Evolutionary conservation across 2,113 vertebrate genomes (phyloP).

Genomic region (Rhinolophus ferrumequinum): DNA sequence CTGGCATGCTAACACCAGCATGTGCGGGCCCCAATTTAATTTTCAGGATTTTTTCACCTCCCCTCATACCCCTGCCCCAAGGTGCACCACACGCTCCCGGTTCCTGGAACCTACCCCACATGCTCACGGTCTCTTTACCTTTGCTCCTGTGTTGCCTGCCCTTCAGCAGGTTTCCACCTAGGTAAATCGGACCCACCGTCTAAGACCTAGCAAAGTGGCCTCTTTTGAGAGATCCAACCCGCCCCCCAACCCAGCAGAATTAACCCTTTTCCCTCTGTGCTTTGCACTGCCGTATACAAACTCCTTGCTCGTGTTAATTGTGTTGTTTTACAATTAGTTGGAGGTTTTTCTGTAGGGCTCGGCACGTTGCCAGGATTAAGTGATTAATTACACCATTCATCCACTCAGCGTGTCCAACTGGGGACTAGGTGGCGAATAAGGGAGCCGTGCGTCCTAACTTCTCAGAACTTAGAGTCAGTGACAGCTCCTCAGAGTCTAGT

Average conservation of each 20-base stretch:
- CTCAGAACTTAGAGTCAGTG: neutral
- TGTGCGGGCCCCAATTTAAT: neutral
- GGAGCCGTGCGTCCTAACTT: neutral
- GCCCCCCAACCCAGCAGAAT: neutral
- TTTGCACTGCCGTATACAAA: neutral
- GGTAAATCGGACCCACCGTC: conserved; percentile 47
- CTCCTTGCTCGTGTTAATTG: neutral
- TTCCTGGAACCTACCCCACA: neutral
- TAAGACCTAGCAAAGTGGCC: neutral
- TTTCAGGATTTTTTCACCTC: neutral
- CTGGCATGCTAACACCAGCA: neutral
- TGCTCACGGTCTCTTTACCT: neutral
- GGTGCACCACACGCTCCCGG: neutral
- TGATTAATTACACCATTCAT: neutral
- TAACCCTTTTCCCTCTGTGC: neutral
- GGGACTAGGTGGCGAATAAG: neutral
- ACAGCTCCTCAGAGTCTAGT: neutral
- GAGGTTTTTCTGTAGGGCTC: neutral
- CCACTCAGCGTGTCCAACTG: neutral
- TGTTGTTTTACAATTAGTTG: neutral
- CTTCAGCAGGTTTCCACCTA: conserved; percentile 17
- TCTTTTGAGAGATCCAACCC: neutral
- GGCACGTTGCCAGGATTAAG: neutral
- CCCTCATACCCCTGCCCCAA: too few species aligned
- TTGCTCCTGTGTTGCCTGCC: neutral